These are phyloP conservation scores for Calyptomena viridis DNA, from an alignment of 2,113 vertebrate species.

Conservation along the genomic window DNA sequence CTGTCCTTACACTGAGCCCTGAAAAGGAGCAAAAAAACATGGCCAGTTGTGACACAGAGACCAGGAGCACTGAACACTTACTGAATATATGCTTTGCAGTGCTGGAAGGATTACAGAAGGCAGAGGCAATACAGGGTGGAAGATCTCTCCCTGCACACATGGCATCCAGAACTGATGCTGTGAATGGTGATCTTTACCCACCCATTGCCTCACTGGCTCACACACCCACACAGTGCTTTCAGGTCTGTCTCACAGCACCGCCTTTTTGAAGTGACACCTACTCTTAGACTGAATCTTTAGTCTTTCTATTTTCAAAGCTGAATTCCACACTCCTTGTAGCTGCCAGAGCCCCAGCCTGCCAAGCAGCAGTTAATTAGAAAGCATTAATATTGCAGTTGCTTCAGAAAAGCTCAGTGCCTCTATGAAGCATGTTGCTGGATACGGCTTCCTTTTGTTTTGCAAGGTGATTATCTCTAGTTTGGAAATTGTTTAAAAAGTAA, in stretches of 20 bases:
- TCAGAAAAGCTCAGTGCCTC: neutral
- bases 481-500: neutral
- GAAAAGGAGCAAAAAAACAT: neutral
- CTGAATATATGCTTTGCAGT: neutral
- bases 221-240: neutral
- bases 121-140: neutral
- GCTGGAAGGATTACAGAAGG: neutral
- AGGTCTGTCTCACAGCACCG: neutral
- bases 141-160: rapidly evolving
- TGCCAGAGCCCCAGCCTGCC: neutral
- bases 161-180: neutral
- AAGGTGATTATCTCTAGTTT: neutral
- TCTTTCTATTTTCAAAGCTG: neutral
- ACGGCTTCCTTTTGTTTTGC: neutral
- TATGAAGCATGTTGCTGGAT: neutral
- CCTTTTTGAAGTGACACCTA: neutral
- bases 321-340: neutral
- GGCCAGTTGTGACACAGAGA: neutral
- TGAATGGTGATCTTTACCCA: rapidly evolving
- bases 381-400: neutral
- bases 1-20: neutral
- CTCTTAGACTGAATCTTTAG: neutral
- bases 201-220: rapidly evolving
- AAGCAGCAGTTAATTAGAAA: neutral
- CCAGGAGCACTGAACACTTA: neutral